Conservation (phyloP, 2,113 vertebrate species). For the Triplophysa rosa region DNA sequence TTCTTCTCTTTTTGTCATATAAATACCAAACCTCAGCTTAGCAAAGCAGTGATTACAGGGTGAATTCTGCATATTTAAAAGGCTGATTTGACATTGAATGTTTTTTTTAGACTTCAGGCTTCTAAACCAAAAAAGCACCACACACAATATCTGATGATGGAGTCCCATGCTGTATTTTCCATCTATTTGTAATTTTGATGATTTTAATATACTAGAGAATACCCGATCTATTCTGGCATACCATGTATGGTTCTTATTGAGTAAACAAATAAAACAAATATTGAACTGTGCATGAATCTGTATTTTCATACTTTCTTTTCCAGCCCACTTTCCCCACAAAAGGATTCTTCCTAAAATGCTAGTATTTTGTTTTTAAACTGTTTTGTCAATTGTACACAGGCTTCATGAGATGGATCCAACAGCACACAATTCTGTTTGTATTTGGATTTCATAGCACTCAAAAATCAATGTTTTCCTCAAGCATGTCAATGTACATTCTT, state of each 20-base stretch:
- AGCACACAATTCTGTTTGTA: conserved; percentile 3
- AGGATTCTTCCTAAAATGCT: not conserved
- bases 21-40: conserved; percentile 25
- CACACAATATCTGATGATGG: not conserved
- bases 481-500: conserved; percentile 78
- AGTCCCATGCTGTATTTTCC: not conserved
- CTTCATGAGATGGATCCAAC: conserved; percentile 1
- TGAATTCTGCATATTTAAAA: conserved; percentile 38
- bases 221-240: too few relatives aligned
- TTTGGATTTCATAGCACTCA: conserved; percentile 41
- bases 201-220: not conserved
- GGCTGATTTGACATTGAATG: conserved; percentile 20
- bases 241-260: not conserved
- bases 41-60: conserved; percentile 31
- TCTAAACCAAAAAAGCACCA: not conserved
- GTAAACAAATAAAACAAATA: not conserved
- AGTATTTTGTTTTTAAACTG: not conserved
- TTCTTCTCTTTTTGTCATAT: conserved; percentile 18
- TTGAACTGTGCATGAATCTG: not conserved
- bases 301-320: not conserved
- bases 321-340: not conserved
- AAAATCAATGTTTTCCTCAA: conserved; percentile 77
- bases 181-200: not conserved
- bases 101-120: not conserved
- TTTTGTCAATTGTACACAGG: not conserved